Conservation (phyloP, 2,888 invertebrate genomes). For the Ditula angustiorana region DNA sequence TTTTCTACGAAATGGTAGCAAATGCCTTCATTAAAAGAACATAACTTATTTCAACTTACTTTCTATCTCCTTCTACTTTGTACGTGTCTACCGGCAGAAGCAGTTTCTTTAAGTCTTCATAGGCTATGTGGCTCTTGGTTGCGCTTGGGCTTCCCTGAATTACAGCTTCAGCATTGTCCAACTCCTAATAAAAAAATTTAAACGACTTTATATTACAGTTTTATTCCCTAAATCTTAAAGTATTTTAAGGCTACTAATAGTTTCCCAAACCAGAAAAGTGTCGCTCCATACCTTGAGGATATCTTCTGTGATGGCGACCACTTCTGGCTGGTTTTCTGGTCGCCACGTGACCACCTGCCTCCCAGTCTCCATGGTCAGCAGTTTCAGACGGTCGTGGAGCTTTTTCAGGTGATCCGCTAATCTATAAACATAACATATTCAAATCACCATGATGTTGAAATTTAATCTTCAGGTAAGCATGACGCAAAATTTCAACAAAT, state of each 20-base stretch:
- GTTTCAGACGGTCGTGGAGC: conserved; percentile 54
- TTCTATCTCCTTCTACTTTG: conserved; percentile 54
- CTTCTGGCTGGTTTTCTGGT: conserved; percentile 49
- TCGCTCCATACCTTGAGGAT: conserved; percentile 56
- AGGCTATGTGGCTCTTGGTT: conserved; percentile 46
- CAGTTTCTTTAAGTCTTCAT: conserved; percentile 56
- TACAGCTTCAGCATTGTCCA: conserved; percentile 49
- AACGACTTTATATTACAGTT: too few species aligned
- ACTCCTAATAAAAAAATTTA: conserved; percentile 51
- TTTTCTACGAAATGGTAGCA: too few species aligned
- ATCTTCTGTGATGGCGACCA: conserved; percentile 51
- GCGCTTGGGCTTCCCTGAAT: conserved; percentile 37
- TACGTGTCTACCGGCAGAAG: conserved; percentile 48
- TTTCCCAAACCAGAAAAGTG: neutral
- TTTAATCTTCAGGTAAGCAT: too few species aligned
- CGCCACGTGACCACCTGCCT: conserved; percentile 63
- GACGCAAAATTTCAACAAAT: too few species aligned
- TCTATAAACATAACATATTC: conserved; percentile 44
- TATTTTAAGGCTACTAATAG: too few species aligned
- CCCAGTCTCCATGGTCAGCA: conserved; percentile 52
- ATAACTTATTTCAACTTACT: conserved; percentile 50
- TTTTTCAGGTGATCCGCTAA: conserved; percentile 59
- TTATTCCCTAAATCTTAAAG: too few species aligned
- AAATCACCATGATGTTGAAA: too few species aligned
- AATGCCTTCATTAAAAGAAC: too few species aligned